Base-by-base conservation (phyloP, 2,888 invertebrate genomes). In the Chymomyza procnemis region DNA sequence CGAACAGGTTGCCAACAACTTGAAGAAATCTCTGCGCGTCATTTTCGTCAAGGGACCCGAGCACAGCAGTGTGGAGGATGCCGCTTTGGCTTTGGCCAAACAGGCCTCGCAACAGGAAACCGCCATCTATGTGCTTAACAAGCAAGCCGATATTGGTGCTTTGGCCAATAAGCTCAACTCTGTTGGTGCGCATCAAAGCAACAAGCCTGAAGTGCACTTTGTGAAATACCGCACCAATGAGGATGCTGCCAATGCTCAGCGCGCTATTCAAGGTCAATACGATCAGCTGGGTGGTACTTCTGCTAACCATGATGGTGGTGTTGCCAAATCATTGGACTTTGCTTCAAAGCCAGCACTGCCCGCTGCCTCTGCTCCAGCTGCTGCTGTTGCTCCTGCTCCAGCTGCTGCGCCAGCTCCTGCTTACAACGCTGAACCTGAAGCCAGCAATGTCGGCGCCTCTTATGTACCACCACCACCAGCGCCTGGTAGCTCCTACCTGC, bases 11-110 rank as follows among this genome's bases (percentile, higher is more conserved):
- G 68, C 73, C 3, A 62, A 71, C 4, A 52, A 78, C 2, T 26
- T 85, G 41, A 89, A 84, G 66, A 82, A 84, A 58, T 81, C 78
- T 21, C 79, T 90, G 41, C 89, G 89, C 6, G 87, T 90, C 18
- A 69, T 90, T 41, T 88, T 90, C 69, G 85, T 90, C 64, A 90
- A 89, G 76, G 88, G 90, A n/a, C 90, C 90, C 67, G 88, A 89
- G 26, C 73, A 79, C 57, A 78, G 69, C 50, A 86, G 79, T 3
- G 16, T 88, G 14, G 87, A 88, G 61, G 56, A 84, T 3, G 88
- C 88, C 34, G 89, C 81, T 2, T 67, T 88, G n/a, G 76, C 79
- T 21, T 65, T 88, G 59, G 87, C 85, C n/a, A 87, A 83, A 66
- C 83, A 85, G 55, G 81, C 86, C 57, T 69, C 74, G 19, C 78